Evolutionary conservation across 2,888 invertebrate genomes (phyloP), one percentile per base, ranked within the genome.

Genomic region (Dromius quadrimaculatus): DNA sequence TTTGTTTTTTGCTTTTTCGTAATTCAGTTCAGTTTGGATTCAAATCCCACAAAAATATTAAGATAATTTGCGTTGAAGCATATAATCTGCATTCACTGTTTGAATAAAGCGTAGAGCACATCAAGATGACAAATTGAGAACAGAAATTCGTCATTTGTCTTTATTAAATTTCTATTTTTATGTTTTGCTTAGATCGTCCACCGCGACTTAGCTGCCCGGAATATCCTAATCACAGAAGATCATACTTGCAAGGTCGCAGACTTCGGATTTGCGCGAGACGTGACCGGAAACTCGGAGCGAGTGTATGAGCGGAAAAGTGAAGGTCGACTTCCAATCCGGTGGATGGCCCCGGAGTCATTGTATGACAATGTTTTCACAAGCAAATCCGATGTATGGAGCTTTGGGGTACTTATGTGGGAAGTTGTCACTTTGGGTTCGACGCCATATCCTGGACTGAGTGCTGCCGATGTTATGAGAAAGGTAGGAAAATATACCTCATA

Each of bases 321-420:
- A 78, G 94, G 86, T 9, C 80, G 85, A 36, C 78, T 87, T 19
- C 88, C 88, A 1, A 87, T 89, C 45, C 84, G 96, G 81, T 97
- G 97, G 97, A 97, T 97, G 97, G 95, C 97, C 0, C 95, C 95
- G 0, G 97, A 97, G 79, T 95, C 96, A 1, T 87, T 97, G 1
- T 95, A 94, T 81, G 96, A 97, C 80, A 96, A 96, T 79, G 90
- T 96, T 78, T 97, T 95, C 83, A 94, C 95, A 8, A 90, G 93
- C 1, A 95, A 96, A 82, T 95, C 95, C 1, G 97, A 97, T 80
- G 93, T 97, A 45, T 97, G 97, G 97, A 95, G 96, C 76, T 97
- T 96, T 77, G 97, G 97, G 0, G 92, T 97, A 9, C 86, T 97
- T 6, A 89, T 97, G 78, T 98, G 97, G 97, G 97, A 97, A 84